Conservation (phyloP, 2,113 vertebrate species). For the Chlorodrepanis virens region DNA sequence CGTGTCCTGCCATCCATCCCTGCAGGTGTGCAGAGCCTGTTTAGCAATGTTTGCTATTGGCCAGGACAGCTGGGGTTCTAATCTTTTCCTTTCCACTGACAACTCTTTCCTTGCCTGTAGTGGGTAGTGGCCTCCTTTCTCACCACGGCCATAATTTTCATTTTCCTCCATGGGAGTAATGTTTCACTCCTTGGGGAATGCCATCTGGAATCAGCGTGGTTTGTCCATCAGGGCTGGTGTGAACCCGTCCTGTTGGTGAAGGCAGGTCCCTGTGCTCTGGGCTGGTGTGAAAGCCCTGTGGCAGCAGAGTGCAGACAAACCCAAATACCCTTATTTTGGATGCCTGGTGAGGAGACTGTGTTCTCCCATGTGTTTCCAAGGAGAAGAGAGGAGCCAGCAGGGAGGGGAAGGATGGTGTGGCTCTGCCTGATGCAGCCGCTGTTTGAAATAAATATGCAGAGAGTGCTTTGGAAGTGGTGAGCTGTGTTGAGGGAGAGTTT, state of each 20-base stretch:
- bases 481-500: background rate
- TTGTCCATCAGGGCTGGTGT: background rate
- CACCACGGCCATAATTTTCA: background rate
- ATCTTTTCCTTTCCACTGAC: background rate
- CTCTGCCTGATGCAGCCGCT: background rate
- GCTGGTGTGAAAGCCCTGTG: background rate
- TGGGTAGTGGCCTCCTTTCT: background rate
- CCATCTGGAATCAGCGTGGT: background rate
- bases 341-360: accelerated
- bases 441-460: background rate
- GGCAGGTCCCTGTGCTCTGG: background rate
- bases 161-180: background rate
- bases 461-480: background rate
- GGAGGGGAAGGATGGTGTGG: background rate
- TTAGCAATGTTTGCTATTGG: accelerated
- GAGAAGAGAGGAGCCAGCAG: background rate
- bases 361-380: background rate
- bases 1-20: background rate
- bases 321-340: background rate
- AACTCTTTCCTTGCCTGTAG: background rate
- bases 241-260: background rate
- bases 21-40: background rate
- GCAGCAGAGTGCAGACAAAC: background rate
- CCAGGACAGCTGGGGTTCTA: background rate
- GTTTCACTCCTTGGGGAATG: background rate